Base-by-base conservation (phyloP, 2,888 invertebrate genomes). In the Pinctada fucata region DNA sequence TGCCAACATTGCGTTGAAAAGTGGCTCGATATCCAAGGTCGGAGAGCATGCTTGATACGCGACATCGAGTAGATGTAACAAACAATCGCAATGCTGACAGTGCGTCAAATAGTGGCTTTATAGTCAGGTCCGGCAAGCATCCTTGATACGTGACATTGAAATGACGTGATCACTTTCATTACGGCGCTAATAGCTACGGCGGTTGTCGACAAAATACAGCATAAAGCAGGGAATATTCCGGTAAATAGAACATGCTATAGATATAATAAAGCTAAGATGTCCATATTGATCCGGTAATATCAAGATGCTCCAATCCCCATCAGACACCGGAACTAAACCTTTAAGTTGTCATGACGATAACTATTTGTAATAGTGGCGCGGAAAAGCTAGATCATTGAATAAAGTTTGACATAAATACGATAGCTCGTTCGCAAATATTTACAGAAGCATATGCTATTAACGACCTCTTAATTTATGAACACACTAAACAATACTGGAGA, bases 401-500 rank as follows among this genome's bases (percentile, higher is more conserved):
- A 71, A 71, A 78, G 71, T 70, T 78, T 80, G 72, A 72, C 79
- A 78, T 78, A 68, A 80, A 80, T 78, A 75, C 78, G 80, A 80
- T 80, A 78, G 77, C 80, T 78, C 76, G 77, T 80, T 75, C 75
- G 76, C 80, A 80, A 80, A 80, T 80, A 80, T 80, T 80, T 80
- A 72, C 66, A 78, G 74, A 78, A 74, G 74, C 77, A 80, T 80
- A 75, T 80, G 80, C 80, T 80, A 75, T 80, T 80, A 80, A 78
- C 72, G 71, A 75, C 68, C 80, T 78, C 80, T 80, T 80, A 80
- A 80, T 80, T 80, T 80, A 80, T 80, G 80, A 78, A 80, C 80
- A 80, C 74, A 73, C 78, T 80, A 80, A 80, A 80, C 78, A 80
- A 80, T 78, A 68, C 65, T 52, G 63, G 31, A 75, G 72, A 78